Evolutionary conservation across 1,140 invertebrate species (phyloP).

Genomic region (Nasonia longicornis): DNA sequence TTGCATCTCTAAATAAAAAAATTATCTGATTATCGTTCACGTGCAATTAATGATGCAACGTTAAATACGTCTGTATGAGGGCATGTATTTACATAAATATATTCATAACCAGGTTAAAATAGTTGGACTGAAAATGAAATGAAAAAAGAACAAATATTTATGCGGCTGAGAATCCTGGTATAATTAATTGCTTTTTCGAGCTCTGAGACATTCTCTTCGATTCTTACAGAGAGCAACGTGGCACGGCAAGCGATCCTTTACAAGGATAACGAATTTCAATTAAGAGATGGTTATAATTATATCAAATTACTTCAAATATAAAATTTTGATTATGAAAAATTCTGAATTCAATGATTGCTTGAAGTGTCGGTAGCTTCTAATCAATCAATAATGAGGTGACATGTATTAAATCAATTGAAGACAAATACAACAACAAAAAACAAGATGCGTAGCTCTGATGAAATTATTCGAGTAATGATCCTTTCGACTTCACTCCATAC

Average conservation of each 20-base stretch:
- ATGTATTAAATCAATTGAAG: conserved; percentile 3
- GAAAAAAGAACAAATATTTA: not conserved
- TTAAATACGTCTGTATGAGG: conserved; percentile 18
- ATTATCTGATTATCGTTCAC: not conserved
- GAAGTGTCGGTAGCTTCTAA: not conserved
- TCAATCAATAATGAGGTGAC: not conserved
- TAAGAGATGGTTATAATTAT: not conserved
- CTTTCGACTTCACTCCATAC: conserved; percentile 1
- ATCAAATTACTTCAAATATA: not conserved
- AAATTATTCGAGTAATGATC: conserved; percentile 23
- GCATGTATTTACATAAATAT: conserved; percentile 9
- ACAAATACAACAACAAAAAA: not conserved
- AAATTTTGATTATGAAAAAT: not conserved
- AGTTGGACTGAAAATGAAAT: not conserved
- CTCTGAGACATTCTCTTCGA: conserved; percentile 14
- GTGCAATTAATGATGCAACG: conserved; percentile 49
- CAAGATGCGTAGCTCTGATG: not conserved
- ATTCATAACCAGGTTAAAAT: not conserved
- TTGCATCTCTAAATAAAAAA: conserved; percentile 26
- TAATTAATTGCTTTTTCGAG: not conserved
- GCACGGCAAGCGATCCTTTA: not conserved
- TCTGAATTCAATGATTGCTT: not conserved
- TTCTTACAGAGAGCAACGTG: not conserved
- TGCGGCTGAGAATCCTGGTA: not conserved
- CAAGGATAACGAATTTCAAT: not conserved